phyloP scores from a whole-genome alignment of 2,888 invertebrate genomes.

The Cheilosia vernalis region DNA sequence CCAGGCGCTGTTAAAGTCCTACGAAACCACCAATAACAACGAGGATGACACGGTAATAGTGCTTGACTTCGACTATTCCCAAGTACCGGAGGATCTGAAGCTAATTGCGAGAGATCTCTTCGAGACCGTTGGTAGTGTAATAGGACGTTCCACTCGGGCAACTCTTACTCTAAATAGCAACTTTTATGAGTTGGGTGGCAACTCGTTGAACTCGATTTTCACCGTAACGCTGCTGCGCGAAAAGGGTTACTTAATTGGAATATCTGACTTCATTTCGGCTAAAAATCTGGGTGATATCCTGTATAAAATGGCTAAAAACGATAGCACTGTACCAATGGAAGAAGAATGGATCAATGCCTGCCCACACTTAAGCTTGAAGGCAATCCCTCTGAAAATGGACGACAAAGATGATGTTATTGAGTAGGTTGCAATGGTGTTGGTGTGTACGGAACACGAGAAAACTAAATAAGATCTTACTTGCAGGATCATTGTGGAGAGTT shows the following conservation, averaged over 20 bases:
- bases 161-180: constrained; percentile 87
- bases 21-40: constrained; percentile 88
- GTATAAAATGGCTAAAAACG: constrained; percentile 84
- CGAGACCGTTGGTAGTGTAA: constrained; percentile 89
- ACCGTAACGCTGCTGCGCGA: constrained; percentile 91
- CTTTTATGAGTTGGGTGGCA: constrained; percentile 94
- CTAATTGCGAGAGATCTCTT: constrained; percentile 88
- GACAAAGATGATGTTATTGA: constrained; percentile 88
- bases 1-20: constrained; percentile 89
- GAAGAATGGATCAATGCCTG: constrained; percentile 79
- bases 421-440: constrained; percentile 83
- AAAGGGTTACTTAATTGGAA: constrained; percentile 91
- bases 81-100: constrained; percentile 85
- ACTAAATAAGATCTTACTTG: constrained; percentile 71
- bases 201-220: constrained; percentile 93
- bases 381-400: constrained; percentile 81
- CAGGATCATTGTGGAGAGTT: constrained; percentile 93
- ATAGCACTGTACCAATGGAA: constrained; percentile 79
- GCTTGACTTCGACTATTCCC: constrained; percentile 87
- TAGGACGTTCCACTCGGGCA: constrained; percentile 87
- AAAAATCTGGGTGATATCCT: constrained; percentile 88
- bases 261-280: constrained; percentile 91
- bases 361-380: constrained; percentile 80
- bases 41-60: constrained; percentile 84
- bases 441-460: no score